phyloP scores from a whole-genome alignment of 2,797 vertebrate species.

The Sebastes umbrosus region DNA sequence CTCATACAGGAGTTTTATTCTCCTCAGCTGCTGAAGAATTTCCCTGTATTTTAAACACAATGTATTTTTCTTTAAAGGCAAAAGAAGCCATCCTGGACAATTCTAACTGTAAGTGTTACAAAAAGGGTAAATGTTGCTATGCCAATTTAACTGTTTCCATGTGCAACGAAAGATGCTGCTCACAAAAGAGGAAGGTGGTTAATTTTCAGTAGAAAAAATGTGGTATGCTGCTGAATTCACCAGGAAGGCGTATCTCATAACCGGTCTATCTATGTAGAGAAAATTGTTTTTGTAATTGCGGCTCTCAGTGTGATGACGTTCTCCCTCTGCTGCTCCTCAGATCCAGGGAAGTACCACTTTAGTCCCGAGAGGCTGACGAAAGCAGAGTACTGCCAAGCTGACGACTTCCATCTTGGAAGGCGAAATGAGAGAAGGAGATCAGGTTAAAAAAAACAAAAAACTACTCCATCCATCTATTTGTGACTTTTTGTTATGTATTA shows the following conservation, averaged over 20 bases:
- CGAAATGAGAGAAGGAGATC: constrained; percentile 89
- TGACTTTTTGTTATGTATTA: background rate
- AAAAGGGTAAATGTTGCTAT: background rate
- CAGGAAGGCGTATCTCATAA: constrained; percentile 3
- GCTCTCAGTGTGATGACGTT: constrained; percentile 21
- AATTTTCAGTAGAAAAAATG: constrained; percentile 31
- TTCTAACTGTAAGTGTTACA: constrained; percentile 87
- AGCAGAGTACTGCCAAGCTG: constrained; percentile 79
- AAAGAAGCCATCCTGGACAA: constrained; percentile 94
- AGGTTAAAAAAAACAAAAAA: constrained; percentile 76
- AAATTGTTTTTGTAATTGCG: constrained; percentile 38
- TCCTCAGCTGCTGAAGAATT: background rate
- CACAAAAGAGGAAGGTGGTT: constrained; percentile 6
- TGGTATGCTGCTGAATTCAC: constrained; percentile 20
- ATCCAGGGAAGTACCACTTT: constrained; percentile 86
- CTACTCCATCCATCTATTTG: background rate
- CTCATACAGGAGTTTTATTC: background rate
- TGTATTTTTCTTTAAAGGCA: constrained; percentile 77
- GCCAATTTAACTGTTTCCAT: constrained; percentile 25
- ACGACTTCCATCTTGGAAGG: constrained; percentile 68
- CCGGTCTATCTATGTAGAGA: background rate
- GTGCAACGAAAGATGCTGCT: constrained; percentile 40
- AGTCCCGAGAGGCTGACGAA: constrained; percentile 92
- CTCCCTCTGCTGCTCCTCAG: constrained; percentile 67
- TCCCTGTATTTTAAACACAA: background rate